Conservation (phyloP, 2,113 vertebrate species). For the Mustela lutreola region DNA sequence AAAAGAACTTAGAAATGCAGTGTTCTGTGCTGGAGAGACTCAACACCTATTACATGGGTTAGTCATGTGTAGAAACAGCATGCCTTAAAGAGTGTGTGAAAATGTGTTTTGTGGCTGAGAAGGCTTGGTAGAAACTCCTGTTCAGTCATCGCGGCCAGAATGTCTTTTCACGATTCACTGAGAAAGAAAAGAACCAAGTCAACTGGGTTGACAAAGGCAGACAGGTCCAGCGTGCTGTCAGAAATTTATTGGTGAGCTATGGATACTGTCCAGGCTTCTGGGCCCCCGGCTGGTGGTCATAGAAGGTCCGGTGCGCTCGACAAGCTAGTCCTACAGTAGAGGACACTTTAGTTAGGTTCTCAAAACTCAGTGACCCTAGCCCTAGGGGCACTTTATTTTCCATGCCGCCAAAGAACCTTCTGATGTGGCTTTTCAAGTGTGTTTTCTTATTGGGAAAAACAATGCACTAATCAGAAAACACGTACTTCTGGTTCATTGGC, state of each 20-base stretch:
- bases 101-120: neutral
- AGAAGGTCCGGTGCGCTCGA: neutral
- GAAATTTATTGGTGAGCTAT: neutral
- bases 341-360: neutral
- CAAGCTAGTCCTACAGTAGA: neutral
- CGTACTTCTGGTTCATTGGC: neutral
- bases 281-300: neutral
- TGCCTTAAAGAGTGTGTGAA: neutral
- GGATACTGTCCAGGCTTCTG: neutral
- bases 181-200: constrained; percentile 32
- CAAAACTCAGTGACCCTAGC: neutral
- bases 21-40: neutral
- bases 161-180: neutral
- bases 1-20: neutral
- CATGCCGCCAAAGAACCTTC: neutral
- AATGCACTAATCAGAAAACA: neutral
- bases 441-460: neutral
- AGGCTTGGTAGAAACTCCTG: neutral
- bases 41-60: neutral
- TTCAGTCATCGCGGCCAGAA: neutral
- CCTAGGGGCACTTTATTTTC: neutral
- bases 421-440: neutral
- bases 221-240: neutral
- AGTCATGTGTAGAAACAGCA: neutral
- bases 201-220: neutral